These are phyloP conservation scores for Falco columbarius DNA, from an alignment of 2,797 vertebrate species.

Conservation along the genomic window DNA sequence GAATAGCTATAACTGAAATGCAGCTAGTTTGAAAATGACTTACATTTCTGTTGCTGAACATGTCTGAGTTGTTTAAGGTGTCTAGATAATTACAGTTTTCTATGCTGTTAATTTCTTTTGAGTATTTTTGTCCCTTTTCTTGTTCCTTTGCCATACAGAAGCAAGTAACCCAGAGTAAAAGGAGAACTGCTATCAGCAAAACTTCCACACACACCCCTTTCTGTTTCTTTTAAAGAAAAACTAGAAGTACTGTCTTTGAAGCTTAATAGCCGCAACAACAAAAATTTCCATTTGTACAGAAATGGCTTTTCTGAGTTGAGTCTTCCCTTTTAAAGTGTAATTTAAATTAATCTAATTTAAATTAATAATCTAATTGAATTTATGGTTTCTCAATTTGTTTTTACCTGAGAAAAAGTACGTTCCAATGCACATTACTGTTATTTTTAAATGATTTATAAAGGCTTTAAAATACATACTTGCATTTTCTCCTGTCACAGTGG, in stretches of 20 bases:
- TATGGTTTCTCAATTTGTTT: background rate
- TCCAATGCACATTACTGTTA: background rate
- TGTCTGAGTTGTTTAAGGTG: background rate
- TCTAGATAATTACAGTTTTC: conserved; percentile 12
- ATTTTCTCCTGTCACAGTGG: background rate
- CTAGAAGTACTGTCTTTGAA: conserved; percentile 23
- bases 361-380: background rate
- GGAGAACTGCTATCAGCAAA: background rate
- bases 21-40: background rate
- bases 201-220: background rate
- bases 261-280: background rate
- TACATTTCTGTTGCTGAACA: conserved; percentile 13
- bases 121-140: background rate
- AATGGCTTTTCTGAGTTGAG: background rate
- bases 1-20: conserved; percentile 12
- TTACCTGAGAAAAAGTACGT: background rate
- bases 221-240: background rate
- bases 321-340: background rate
- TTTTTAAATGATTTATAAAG: background rate
- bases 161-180: background rate
- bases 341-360: conserved; percentile 3
- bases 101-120: background rate
- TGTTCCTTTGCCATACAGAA: background rate
- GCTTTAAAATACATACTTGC: background rate
- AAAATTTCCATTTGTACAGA: background rate